A percentile compares a stretch with the other conserved stretches of the same genome.
Evolutionary conservation across 2,113 vertebrate species (phyloP).

Genomic region (Rhabdomys dilectus): DNA sequence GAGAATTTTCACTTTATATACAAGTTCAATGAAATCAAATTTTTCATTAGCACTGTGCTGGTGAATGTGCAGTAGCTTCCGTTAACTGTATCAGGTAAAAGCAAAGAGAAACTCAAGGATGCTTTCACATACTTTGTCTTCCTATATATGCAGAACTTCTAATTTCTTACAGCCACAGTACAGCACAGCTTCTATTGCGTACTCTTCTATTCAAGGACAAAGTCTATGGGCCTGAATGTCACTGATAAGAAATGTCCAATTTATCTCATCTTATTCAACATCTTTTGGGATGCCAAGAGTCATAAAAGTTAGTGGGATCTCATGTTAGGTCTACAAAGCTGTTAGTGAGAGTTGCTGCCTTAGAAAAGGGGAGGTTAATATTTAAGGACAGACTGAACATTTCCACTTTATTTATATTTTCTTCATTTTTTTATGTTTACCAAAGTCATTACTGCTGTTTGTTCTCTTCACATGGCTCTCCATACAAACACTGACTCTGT

Average conservation of each 20-base stretch:
- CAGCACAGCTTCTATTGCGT: neutral
- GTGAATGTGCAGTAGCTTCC: neutral
- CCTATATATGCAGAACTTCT: neutral
- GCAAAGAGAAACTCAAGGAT: neutral
- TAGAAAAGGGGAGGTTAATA: neutral
- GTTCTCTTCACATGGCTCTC: neutral
- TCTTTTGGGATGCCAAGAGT: neutral
- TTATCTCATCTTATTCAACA: neutral
- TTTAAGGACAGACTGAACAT: neutral
- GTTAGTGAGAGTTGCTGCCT: neutral
- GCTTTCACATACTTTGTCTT: neutral
- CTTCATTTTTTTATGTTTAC: neutral
- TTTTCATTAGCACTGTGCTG: neutral
- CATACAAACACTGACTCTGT: neutral
- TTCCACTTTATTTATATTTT: neutral
- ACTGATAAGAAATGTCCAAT: neutral
- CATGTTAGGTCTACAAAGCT: neutral
- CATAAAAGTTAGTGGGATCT: neutral
- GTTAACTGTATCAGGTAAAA: neutral
- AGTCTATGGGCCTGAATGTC: neutral
- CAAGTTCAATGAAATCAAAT: neutral
- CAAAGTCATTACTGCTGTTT: neutral
- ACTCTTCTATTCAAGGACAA: neutral
- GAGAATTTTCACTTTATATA: neutral
- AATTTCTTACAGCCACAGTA: neutral